A percentile compares a stretch with the other conserved stretches of the same genome.
These are phyloP conservation scores for Loris lydekkerianus DNA, from an alignment of 2,797 vertebrate species.

Conservation along the genomic window DNA sequence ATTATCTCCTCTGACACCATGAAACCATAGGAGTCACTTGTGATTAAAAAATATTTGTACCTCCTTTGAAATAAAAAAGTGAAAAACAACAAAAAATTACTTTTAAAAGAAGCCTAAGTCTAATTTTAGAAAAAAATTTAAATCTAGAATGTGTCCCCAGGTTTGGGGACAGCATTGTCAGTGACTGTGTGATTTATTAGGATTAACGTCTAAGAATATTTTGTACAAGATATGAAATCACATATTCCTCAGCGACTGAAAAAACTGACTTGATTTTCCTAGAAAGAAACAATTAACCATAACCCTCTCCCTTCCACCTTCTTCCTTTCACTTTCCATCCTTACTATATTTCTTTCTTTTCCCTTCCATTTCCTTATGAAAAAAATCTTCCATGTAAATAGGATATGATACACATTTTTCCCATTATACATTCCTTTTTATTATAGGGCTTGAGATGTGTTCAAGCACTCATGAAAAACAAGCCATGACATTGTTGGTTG, in stretches of 20 bases:
- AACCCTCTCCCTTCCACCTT: neutral
- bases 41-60: neutral
- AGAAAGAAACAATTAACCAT: neutral
- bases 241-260: neutral
- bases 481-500: neutral
- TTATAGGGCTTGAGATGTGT: neutral
- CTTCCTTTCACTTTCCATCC: neutral
- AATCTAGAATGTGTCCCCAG: conserved; percentile 7
- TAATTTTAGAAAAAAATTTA: conserved; percentile 10
- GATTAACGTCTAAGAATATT: conserved; percentile 35
- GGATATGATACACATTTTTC: neutral
- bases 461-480: conserved; percentile 27
- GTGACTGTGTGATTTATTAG: conserved; percentile 10
- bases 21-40: neutral
- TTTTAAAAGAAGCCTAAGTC: neutral
- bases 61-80: neutral
- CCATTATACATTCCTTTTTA: neutral
- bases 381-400: neutral
- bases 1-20: conserved; percentile 2
- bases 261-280: conserved; percentile 36
- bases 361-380: conserved; percentile 40
- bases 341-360: neutral
- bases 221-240: conserved; percentile 31
- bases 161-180: conserved; percentile 26
- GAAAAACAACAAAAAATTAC: neutral